Base-by-base conservation (phyloP, 2,797 vertebrate genomes). In the Ciconia nigra region DNA sequence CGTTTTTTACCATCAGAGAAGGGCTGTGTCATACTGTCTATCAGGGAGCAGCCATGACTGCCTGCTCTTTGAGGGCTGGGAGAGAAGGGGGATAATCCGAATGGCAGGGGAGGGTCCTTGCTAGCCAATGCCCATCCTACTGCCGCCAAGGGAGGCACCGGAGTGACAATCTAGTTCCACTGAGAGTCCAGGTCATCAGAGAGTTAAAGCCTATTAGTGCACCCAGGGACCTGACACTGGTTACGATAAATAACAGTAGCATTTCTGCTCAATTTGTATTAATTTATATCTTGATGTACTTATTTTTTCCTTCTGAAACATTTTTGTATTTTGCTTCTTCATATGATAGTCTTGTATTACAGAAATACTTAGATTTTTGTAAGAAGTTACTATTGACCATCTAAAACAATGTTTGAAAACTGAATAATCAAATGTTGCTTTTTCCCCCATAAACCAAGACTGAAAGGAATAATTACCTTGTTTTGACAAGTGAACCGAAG, bases 401-500 rank as follows among this genome's bases (percentile, higher is more conserved):
- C 84, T 91, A 82, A 95, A 96, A 65, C 28, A 62, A 47, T 83
- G 59, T 92, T 82, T 94, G 63, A 83, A 90, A 96, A 92, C 21
- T 24, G 78, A 86, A 84, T 83, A 69, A 87, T 90, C 78, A 52
- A 58, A 78, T 86, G 20, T 54, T 91, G 17, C 66, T 77, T 92
- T 90, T 82, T 78, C 77, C 81, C 59, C 61, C 33, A 44, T 81
- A 95, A 94, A 80, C 69, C 89, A 89, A 93, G 87, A 91, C 61
- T 59, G 84, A 93, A 92, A 81, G 47, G 63, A 96, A 79, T 93
- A 96, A 96, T 97, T 97, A 91, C 88, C 81, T 95, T 97, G 82
- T 97, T 98, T 97, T 98, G 95, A 96, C 95, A 97, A 95, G 91
- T 72, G 90, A 97, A 90, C 87, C 26, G 65, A 95, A 81, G 79